phyloP scores from a whole-genome alignment of 2,113 vertebrate genomes.

The Castor canadensis region DNA sequence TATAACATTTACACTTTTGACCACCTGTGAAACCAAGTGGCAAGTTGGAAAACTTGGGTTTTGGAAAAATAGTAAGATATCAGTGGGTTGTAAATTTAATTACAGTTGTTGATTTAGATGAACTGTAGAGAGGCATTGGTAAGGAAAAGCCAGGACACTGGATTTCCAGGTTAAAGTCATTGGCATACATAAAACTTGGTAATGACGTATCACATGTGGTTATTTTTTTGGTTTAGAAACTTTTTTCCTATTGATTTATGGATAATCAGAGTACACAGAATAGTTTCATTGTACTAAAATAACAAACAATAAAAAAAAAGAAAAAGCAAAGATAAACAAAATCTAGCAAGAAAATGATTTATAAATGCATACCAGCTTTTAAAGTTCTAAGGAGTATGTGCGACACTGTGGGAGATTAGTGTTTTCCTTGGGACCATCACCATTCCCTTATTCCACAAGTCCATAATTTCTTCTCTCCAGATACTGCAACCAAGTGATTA shows the following conservation, averaged over 20 bases:
- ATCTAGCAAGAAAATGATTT: background rate
- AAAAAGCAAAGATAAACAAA: too few species aligned
- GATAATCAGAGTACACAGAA: background rate
- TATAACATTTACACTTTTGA: background rate
- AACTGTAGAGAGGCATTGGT: background rate
- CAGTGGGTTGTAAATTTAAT: background rate
- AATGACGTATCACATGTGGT: background rate
- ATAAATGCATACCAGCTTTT: background rate
- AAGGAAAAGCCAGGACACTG: background rate
- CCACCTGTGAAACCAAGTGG: background rate
- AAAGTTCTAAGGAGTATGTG: background rate
- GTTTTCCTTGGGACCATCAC: background rate
- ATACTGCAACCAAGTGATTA: slow-evolving; percentile 26
- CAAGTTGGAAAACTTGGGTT: background rate
- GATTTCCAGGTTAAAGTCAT: background rate
- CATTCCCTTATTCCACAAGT: background rate
- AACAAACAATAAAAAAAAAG: background rate
- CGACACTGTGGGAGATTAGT: background rate
- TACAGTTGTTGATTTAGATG: background rate
- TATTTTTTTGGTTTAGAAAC: background rate
- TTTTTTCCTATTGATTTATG: background rate
- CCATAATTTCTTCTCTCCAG: background rate
- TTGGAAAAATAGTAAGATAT: background rate
- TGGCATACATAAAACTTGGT: background rate
- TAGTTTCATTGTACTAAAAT: background rate